Percentiles rank a stretch among this genome's conserved stretches.
Conservation (phyloP, 2,888 invertebrate genomes). For the Gnatocerus cornutus region DNA sequence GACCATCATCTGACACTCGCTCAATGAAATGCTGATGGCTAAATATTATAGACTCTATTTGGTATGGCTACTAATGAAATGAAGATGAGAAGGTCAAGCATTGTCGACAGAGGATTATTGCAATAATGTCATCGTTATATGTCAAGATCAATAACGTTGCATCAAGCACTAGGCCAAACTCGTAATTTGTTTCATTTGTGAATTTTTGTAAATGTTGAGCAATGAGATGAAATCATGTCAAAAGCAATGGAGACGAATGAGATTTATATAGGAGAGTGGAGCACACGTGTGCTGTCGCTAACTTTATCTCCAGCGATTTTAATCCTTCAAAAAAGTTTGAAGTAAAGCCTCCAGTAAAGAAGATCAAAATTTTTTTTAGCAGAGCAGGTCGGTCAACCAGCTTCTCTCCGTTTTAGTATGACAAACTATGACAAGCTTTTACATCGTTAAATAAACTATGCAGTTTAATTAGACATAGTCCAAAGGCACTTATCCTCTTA, state of each 20-base stretch:
- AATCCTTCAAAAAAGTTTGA: too few relatives aligned
- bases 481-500: too few relatives aligned
- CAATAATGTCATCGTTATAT: constrained; percentile 30
- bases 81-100: constrained; percentile 32
- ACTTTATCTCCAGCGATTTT: too few relatives aligned
- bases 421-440: too few relatives aligned
- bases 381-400: too few relatives aligned
- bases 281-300: too few relatives aligned
- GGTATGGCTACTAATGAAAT: neutral
- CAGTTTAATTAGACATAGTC: too few relatives aligned
- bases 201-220: constrained; percentile 32
- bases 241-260: constrained; percentile 1
- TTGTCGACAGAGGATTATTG: constrained; percentile 26
- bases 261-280: too few relatives aligned
- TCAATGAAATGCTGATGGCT: neutral
- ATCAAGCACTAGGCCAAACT: constrained; percentile 27
- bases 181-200: constrained; percentile 22
- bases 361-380: too few relatives aligned
- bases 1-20: neutral
- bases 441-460: too few relatives aligned
- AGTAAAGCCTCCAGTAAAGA: too few relatives aligned
- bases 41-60: constrained; percentile 5
- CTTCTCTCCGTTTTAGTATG: too few relatives aligned
- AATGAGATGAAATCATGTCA: constrained; percentile 26
- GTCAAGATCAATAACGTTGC: constrained; percentile 39